Evolutionary conservation across 1,140 invertebrate genomes (phyloP).

Genomic region (Ostrea denselamellosa): DNA sequence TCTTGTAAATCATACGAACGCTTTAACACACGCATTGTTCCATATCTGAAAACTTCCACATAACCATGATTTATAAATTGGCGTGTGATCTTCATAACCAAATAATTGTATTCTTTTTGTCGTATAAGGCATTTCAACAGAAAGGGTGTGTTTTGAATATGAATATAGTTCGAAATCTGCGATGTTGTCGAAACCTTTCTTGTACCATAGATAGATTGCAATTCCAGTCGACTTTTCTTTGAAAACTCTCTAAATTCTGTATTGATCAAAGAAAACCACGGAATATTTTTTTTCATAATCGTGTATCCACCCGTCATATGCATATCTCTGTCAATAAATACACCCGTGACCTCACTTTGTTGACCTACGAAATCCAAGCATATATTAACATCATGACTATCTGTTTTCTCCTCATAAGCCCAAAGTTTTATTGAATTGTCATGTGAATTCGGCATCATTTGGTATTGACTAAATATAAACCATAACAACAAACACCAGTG

Average conservation of each 20-base stretch:
- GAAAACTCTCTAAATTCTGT: slow-evolving; percentile 73
- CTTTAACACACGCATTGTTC: slow-evolving; percentile 62
- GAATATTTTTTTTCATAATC: slow-evolving; percentile 69
- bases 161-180: slow-evolving; percentile 68
- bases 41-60: slow-evolving; percentile 63
- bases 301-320: slow-evolving; percentile 71
- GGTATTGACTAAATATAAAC: slow-evolving; percentile 55
- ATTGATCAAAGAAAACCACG: slow-evolving; percentile 68
- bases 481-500: slow-evolving; percentile 9
- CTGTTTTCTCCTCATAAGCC: slow-evolving; percentile 59
- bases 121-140: slow-evolving; percentile 66
- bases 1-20: slow-evolving; percentile 49
- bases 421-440: slow-evolving; percentile 58
- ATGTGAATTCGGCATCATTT: slow-evolving; percentile 49
- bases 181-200: slow-evolving; percentile 59
- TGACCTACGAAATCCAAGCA: slow-evolving; percentile 69
- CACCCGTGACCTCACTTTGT: slow-evolving; percentile 70
- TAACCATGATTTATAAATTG: slow-evolving; percentile 64
- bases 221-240: neutral
- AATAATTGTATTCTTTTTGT: slow-evolving; percentile 72
- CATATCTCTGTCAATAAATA: slow-evolving; percentile 69
- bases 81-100: slow-evolving; percentile 62
- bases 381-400: slow-evolving; percentile 67
- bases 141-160: slow-evolving; percentile 64
- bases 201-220: slow-evolving; percentile 3